Base-by-base conservation (phyloP, 2,888 invertebrate species). In the Apamea crenata region DNA sequence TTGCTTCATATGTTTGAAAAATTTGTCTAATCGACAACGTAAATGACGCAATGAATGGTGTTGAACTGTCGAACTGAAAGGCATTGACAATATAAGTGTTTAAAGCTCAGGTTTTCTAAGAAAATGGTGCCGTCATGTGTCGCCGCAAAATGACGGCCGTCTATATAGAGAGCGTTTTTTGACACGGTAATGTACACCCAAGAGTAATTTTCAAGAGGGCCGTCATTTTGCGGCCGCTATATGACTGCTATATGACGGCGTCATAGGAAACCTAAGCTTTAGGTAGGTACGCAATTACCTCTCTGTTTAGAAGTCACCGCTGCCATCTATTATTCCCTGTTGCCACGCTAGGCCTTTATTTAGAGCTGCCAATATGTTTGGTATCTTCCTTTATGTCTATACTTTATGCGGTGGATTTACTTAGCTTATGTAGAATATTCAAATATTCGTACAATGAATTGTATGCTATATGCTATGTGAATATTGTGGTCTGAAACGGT, bases 401-500 rank as follows among this genome's bases (percentile, higher is more conserved):
- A n/a, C 16, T 69, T 36, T 56, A 36, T 16, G 29, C 61, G 18
- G 36, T 29, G 21, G 29, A 44, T 18, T 63, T 25, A 63, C 29
- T 81, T 50, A 69, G 59, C 73, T 70, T 79, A 73, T 18, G 44
- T 74, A 70, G 10, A 59, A 69, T 65, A 8, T 71, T 56, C 47
- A 66, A 81, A 80, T 32, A n/a, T n/a, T n/a, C n/a, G n/a, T n/a
- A n/a, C n/a, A n/a, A n/a, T n/a, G n/a, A n/a, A n/a, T n/a, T n/a
- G n/a, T n/a, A n/a, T n/a, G n/a, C n/a, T n/a, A n/a, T n/a, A n/a
- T n/a, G 25, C 25, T 76, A 69, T 78, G 56, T 79, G 44, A 59
- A 53, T 44, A 16, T 77, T 79, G 80, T 61, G 18, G 36, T 71
- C 56, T 36, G 32, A 32, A 29, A 47, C 29, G 25, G 63, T 65